Evolutionary conservation across 2,113 vertebrate species (phyloP), one percentile per base, ranked within the genome.

Genomic region (Mionectes macconnelli): DNA sequence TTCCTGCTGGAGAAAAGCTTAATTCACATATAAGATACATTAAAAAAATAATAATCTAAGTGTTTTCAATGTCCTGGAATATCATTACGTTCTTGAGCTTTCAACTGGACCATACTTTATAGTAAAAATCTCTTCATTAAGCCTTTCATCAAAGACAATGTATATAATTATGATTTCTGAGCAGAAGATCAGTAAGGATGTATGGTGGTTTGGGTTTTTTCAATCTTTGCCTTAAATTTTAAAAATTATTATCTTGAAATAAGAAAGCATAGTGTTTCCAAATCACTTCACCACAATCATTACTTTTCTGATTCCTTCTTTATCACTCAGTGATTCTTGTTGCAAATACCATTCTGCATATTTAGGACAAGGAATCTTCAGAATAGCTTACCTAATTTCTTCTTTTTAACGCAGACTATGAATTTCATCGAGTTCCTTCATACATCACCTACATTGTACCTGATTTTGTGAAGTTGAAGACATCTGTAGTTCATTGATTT

Each of bases 371-470:
- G 66, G 5, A 53, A 23, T 39, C 25, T 89, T 74, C 39, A 62
- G 12, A 69, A 47, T 4, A 84, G 2, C 37, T 87, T 19, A 56
- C 52, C 20, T 63, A 75, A 8, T 4, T n/a, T 5, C 20, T 60
- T 69, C n/a, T 87, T 78, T 67, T 57, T 62, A 69, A 52, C 23
- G n/a, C 5, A 42, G 10, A 0, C 22, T 42, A 10, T 22, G 49
- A 52, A 80, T 85, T 83, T 64, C 19, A n/a, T 12, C 3, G 4
- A 49, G 12, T 42, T 75, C 4, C 23, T 21, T 39, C 15, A 39
- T 10, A 5, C 30, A 47, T 27, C 0, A 0, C 4, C 19, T 40
- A 64, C 55, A 45, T 40, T 37, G 10, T 45, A 40, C 18, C n/a
- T 64, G 63, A 50, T 63, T 76, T 93, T 85, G 4, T 85, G 18